A percentile compares a stretch with the other conserved stretches of the same genome.
phyloP scores from a whole-genome alignment of 2,888 invertebrate species.

The Plagodis dolabraria region DNA sequence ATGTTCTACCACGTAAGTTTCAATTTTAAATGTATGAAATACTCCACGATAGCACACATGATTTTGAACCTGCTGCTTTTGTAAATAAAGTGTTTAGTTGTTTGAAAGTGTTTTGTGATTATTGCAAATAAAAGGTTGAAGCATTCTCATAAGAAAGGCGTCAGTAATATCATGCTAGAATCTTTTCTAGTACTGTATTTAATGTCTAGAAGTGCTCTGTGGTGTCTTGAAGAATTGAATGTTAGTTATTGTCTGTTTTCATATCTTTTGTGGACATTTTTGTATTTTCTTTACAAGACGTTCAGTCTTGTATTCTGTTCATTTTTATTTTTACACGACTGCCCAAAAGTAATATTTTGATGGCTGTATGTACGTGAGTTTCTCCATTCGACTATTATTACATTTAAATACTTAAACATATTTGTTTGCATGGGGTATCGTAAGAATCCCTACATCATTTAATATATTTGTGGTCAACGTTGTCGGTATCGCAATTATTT shows the following conservation, averaged over 20 bases:
- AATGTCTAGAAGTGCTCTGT: conserved; percentile 1
- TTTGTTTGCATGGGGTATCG: no score
- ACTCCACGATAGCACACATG: neutral
- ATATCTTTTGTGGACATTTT: neutral
- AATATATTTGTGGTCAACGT: no score
- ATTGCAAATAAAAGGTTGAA: conserved; percentile 15
- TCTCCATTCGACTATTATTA: no score
- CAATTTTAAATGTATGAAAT: neutral
- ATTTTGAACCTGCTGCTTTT: conserved; percentile 6
- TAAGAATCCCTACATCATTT: no score
- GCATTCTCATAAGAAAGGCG: conserved; percentile 16
- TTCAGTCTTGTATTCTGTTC: neutral
- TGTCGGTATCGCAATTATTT: no score
- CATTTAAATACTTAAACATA: no score
- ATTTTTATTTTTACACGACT: no score
- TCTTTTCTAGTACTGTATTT: conserved; percentile 11
- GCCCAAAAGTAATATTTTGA: no score
- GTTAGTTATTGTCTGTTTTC: neutral
- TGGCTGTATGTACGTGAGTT: no score
- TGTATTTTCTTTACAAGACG: neutral
- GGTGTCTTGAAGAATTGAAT: neutral
- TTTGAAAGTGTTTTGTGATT: conserved; percentile 14
- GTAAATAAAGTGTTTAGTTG: neutral
- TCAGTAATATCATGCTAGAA: conserved; percentile 10
- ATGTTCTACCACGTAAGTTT: conserved; percentile 8